These are phyloP conservation scores for Clarias batrachus DNA, from an alignment of 2,113 vertebrate genomes.

Conservation along the genomic window DNA sequence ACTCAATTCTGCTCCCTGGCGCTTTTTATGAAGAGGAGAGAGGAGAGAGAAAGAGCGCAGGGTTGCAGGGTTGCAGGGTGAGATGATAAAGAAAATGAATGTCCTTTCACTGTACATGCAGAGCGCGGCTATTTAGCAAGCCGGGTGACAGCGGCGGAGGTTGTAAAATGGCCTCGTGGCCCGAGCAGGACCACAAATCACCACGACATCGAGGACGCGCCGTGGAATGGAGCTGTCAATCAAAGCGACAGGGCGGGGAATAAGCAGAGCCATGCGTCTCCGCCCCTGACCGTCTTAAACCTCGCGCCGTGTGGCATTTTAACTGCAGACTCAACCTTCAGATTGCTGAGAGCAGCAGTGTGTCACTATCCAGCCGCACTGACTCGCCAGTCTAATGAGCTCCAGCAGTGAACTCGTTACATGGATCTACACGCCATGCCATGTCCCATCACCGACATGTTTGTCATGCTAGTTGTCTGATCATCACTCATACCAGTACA, in stretches of 20 bases:
- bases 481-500: constrained; percentile 14
- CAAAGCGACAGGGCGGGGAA: constrained; percentile 45
- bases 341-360: constrained; percentile 38
- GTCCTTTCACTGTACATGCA: constrained; percentile 62
- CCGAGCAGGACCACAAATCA: constrained; percentile 71
- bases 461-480: constrained; percentile 21
- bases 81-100: constrained; percentile 77
- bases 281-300: constrained; percentile 28
- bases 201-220: constrained; percentile 58
- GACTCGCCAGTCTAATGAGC: constrained; percentile 35
- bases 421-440: neutral
- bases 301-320: constrained; percentile 38
- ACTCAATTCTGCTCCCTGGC: constrained; percentile 74
- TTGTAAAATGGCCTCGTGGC: constrained; percentile 69
- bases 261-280: constrained; percentile 22
- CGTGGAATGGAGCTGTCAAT: constrained; percentile 59
- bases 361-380: constrained; percentile 16
- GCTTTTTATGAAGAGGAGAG: constrained; percentile 72
- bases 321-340: constrained; percentile 46
- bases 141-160: constrained; percentile 40
- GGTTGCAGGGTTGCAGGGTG: constrained; percentile 53
- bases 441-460: constrained; percentile 10
- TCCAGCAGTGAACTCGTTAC: constrained; percentile 19
- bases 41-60: constrained; percentile 47
- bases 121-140: constrained; percentile 66